Evolutionary conservation across 2,888 invertebrate genomes (phyloP), one percentile per base, ranked within the genome.

Genomic region (Campoplex capitator): DNA sequence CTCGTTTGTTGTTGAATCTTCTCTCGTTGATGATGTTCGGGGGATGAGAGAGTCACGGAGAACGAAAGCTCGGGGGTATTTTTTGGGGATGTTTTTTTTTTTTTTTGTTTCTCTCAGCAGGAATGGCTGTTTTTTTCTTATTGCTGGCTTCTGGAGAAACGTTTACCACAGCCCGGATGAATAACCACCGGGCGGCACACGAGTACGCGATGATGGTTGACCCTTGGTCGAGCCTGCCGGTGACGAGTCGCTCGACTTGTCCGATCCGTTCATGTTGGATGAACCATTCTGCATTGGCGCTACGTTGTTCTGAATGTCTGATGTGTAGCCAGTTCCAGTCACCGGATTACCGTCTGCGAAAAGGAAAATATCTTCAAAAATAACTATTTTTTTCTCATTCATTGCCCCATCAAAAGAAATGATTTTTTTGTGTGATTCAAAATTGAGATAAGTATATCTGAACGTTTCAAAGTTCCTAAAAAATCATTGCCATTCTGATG

Each of bases 111-210:
- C 76, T 79, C 68, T 74, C 71, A 78, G 78, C 73, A 45, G 82
- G 71, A 68, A 78, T 82, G 73, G 86, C 79, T 88, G 76, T 51
- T 73, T 76, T 74, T 73, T 85, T 85, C 67, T 83, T 79, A 62
- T 54, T 56, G 70, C 42, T 56, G 65, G n/a, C 62, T 71, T 71
- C 42, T 38, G 58, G 75, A 67, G 73, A 58, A 54, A 71, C 81
- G 58, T 93, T 96, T 96, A 97, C 97, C 97, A 97, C 89, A 97
- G 96, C 89, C 96, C 96, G 89, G 96, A 96, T 89, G 96, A 96
- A 93, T 95, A 96, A 75, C 97, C 97, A 91, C 97, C 97, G 77
- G 97, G 97, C 76, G 97, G 97, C 89, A 96, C 96, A 93, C 96
- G 96, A 92, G 94, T 95, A 92, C 96, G 95, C 83, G 92, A 91